A percentile compares a stretch with the other conserved stretches of the same genome.
Evolutionary conservation across 2,888 invertebrate genomes (phyloP).

Genomic region (Ichneumon xanthorius): DNA sequence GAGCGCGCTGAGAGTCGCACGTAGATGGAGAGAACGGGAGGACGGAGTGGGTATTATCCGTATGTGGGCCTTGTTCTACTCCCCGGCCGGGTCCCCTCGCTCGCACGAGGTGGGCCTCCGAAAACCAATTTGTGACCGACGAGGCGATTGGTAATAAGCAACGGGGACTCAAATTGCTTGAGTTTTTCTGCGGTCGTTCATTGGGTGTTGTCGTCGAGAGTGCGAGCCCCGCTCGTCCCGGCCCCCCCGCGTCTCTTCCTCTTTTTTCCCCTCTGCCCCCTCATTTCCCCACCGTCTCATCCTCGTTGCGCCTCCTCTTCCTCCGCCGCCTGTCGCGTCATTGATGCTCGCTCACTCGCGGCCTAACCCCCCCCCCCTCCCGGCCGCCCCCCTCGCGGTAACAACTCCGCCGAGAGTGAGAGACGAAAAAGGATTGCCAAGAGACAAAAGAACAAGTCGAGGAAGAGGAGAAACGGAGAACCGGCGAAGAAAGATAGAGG

Average conservation of each 20-base stretch:
- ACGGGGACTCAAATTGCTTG: constrained; percentile 83
- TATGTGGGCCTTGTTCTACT: constrained; percentile 57
- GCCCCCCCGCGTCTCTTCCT: constrained; percentile 60
- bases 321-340: constrained; percentile 38
- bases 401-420: constrained; percentile 68
- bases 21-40: constrained; percentile 43
- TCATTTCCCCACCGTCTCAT: constrained; percentile 44
- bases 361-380: constrained; percentile 49
- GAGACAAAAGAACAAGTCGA: constrained; percentile 64
- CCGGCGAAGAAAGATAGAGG: constrained; percentile 53
- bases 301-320: constrained; percentile 34
- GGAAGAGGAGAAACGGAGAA: constrained; percentile 51
- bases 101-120: constrained; percentile 66
- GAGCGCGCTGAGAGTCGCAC: constrained; percentile 34
- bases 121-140: constrained; percentile 84
- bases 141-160: constrained; percentile 84
- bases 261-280: constrained; percentile 36
- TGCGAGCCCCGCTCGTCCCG: constrained; percentile 59
- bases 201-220: constrained; percentile 82
- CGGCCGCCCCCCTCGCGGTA: constrained; percentile 38
- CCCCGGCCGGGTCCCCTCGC: constrained; percentile 46
- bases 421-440: constrained; percentile 66
- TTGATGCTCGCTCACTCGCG: constrained; percentile 55
- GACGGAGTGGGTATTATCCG: constrained; percentile 45
- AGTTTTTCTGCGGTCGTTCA: constrained; percentile 83